Evolutionary conservation across 2,797 vertebrate genomes (phyloP), one percentile per base, ranked within the genome.

Genomic region (Poecilia picta): DNA sequence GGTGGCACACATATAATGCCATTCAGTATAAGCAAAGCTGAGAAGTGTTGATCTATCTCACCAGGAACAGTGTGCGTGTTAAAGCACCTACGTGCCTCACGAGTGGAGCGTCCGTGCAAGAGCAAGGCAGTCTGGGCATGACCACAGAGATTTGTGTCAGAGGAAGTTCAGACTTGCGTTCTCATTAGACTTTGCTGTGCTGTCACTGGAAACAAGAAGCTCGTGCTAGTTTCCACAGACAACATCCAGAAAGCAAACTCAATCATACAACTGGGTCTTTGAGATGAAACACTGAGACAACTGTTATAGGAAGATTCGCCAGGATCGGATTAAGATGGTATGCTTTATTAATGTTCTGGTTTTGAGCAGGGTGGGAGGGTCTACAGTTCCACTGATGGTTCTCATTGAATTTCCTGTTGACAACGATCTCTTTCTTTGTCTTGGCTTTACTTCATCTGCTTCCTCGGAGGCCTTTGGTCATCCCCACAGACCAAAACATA

Each of bases 141-240:
- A 51, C 15, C 33, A 31, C 55, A 70, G 20, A 70, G 70, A 74
- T 80, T 51, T 28, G 25, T 28, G 57, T 78, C 31, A 70, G 33
- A 79, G n/a, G 10, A 77, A 55, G 66, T 16, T 23, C 46, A 49
- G 43, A 74, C 33, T 16, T 2, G 39, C 1, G 0, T 8, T 75
- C 71, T 72, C 39, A 46, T 46, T 33, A 80, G 47, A 72, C 41
- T 57, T 46, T 33, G 43, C 2, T 31, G 46, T 31, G n/a, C 10
- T 33, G n/a, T 23, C 0, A 31, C 13, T 10, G 5, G 33, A 18
- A 72, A 51, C 23, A 41, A 47, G 7, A 59, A n/a, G 55, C 28
- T 23, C 64, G 0, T 25, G 33, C 36, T 41, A 46, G 23, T 73
- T 47, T 39, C 39, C 49, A 7, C 8, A 15, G 36, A 72, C 28